phyloP scores from a whole-genome alignment of 1,140 invertebrate species.

The Pomacea maculata region DNA sequence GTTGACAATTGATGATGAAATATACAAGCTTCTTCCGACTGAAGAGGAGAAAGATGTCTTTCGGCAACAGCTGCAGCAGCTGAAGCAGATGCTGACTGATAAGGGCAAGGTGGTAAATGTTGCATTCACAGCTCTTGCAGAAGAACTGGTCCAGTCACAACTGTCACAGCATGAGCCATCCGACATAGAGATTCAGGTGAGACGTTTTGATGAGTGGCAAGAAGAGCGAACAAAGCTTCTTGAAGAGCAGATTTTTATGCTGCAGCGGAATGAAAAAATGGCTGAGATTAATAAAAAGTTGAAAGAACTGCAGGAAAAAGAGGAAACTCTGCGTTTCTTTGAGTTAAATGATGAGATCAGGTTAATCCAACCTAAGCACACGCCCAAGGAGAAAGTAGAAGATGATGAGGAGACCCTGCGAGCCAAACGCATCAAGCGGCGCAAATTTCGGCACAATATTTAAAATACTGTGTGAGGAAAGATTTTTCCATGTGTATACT shows the following conservation, averaged over 20 bases:
- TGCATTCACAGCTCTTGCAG: conserved; percentile 19
- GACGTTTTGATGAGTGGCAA: conserved; percentile 27
- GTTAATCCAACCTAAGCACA: conserved; percentile 6
- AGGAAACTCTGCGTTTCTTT: conserved; percentile 36
- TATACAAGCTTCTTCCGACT: conserved; percentile 41
- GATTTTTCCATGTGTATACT: too few relatives aligned
- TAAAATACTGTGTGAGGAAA: neutral
- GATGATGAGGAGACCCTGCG: conserved; percentile 24
- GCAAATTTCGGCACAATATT: conserved; percentile 24
- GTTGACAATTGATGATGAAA: conserved; percentile 45
- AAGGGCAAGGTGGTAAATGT: conserved; percentile 24
- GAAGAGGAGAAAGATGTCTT: conserved; percentile 38
- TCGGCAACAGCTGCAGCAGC: conserved; percentile 5
- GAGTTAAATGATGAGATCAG: conserved; percentile 23
- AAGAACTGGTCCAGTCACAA: conserved; percentile 23
- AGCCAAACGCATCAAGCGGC: conserved; percentile 27
- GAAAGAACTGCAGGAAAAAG: conserved; percentile 38
- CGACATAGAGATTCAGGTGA: conserved; percentile 28
- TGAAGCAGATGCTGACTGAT: conserved; percentile 22
- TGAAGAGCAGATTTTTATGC: conserved; percentile 29
- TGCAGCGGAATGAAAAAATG: conserved; percentile 25
- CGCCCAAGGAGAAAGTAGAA: conserved; percentile 22
- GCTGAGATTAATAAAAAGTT: conserved; percentile 37
- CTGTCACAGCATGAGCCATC: conserved; percentile 29
- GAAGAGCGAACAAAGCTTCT: conserved; percentile 27